phyloP scores from a whole-genome alignment of 1,140 invertebrate species.

The Chrysopa pallens region DNA sequence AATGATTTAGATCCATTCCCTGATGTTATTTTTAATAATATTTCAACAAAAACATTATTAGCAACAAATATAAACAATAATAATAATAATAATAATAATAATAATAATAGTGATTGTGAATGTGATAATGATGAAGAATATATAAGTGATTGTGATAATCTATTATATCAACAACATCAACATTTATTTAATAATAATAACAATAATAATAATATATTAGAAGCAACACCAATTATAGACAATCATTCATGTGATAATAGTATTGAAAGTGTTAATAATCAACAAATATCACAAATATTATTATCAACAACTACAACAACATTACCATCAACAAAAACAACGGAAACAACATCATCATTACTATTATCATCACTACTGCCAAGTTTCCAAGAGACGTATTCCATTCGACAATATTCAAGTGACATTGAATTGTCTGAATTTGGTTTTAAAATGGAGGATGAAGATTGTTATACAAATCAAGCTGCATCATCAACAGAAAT shows the following conservation, averaged over 20 bases:
- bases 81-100: too few species aligned
- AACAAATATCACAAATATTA: too few species aligned
- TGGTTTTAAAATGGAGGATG: slow-evolving; percentile 61
- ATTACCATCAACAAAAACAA: too few species aligned
- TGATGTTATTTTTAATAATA: slow-evolving; percentile 16
- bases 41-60: neutral
- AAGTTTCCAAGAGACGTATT: slow-evolving; percentile 75
- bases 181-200: neutral
- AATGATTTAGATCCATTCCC: slow-evolving; percentile 21
- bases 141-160: too few species aligned
- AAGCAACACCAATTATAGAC: neutral
- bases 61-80: too few species aligned
- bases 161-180: slow-evolving; percentile 7
- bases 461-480: slow-evolving; percentile 38
- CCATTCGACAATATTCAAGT: slow-evolving; percentile 37
- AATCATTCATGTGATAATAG: slow-evolving; percentile 9
- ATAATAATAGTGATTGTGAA: too few species aligned
- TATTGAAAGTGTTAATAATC: slow-evolving; percentile 9
- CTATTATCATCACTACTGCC: slow-evolving; percentile 44
- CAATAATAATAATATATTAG: too few species aligned
- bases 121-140: too few species aligned
- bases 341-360: slow-evolving; percentile 7
- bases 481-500: slow-evolving; percentile 26
- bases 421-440: slow-evolving; percentile 35
- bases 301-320: too few species aligned